Evolutionary conservation across 2,113 vertebrate genomes (phyloP), one percentile per base, ranked within the genome.

Genomic region (Pithys albifrons): DNA sequence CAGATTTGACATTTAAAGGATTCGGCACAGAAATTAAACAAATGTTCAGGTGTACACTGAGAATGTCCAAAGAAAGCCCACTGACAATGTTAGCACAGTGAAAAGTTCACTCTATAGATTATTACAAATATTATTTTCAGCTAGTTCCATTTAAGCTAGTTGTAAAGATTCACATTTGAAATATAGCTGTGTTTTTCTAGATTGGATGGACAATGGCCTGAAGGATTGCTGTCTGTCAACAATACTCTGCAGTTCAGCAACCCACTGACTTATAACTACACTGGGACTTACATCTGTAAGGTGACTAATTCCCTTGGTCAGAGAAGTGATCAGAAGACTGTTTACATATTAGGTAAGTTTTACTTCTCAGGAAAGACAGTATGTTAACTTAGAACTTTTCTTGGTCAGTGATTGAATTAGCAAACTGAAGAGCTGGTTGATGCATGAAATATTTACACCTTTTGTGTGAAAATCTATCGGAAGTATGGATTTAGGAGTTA

Each of bases 331-430:
- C 98, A 99, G 94, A 98, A 99, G 79, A 95, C 98, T 67, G 92
- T 99, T 97, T 98, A 98, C 97, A 98, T 99, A 91, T 96, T 98
- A 98, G 99, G 99, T 99, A 98, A 99, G 99, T 89, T 23, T 57
- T 49, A 8, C 8, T 57, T 54, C 10, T 75, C 24, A 46, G 16
- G 14, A 18, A 57, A 87, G 66, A 51, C 25, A 51, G 4, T 20
- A 6, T n/a, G 19, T 24, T 55, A 74, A 41, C 33, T 58, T 7
- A 7, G 31, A 77, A 5, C 62, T 13, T 52, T 37, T 89, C 61
- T 20, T 66, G 10, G 7, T 55, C 28, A 51, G 1, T 29, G 27
- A 4, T 29, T 75, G n/a, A 69, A 85, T 52, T 49, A 48, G 15
- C 12, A 28, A 74, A 77, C 25, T 70, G 35, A 73, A 66, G 41